Evolutionary conservation across 2,113 vertebrate genomes (phyloP).

Genomic region (Lepisosteus osseus): DNA sequence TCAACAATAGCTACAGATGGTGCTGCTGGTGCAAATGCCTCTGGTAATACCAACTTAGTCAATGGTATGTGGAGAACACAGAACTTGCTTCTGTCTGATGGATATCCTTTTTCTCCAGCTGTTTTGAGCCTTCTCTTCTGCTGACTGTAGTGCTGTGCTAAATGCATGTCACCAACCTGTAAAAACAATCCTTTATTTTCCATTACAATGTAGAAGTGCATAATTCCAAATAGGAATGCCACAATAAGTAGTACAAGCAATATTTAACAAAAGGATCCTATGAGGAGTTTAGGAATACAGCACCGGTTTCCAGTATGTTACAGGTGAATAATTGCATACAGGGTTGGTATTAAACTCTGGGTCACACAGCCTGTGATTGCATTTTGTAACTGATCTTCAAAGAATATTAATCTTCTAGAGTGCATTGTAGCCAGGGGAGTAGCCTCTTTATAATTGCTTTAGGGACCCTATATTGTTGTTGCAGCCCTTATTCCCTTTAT

Average conservation of each 20-base stretch:
- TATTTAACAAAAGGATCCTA: not conserved
- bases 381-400: not conserved
- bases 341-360: not conserved
- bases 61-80: slow-evolving; percentile 93
- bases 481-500: not conserved
- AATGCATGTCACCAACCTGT: slow-evolving; percentile 60
- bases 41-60: slow-evolving; percentile 94
- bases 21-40: slow-evolving; percentile 87
- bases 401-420: slow-evolving; percentile 8
- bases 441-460: not conserved
- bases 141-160: slow-evolving; percentile 43
- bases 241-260: slow-evolving; percentile 11
- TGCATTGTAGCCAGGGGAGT: not conserved
- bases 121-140: slow-evolving; percentile 50
- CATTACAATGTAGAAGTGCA: not conserved
- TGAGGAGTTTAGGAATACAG: not conserved
- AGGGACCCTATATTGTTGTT: not conserved
- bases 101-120: slow-evolving; percentile 44
- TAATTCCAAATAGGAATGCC: slow-evolving; percentile 31
- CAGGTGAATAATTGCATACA: not conserved
- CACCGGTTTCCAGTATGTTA: not conserved
- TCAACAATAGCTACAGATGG: slow-evolving; percentile 90
- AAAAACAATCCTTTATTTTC: slow-evolving; percentile 39
- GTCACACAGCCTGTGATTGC: slow-evolving; percentile 2
- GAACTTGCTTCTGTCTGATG: slow-evolving; percentile 58